Evolutionary conservation across 2,888 invertebrate species (phyloP).

Genomic region (Poecilobothrus nobilitatus): DNA sequence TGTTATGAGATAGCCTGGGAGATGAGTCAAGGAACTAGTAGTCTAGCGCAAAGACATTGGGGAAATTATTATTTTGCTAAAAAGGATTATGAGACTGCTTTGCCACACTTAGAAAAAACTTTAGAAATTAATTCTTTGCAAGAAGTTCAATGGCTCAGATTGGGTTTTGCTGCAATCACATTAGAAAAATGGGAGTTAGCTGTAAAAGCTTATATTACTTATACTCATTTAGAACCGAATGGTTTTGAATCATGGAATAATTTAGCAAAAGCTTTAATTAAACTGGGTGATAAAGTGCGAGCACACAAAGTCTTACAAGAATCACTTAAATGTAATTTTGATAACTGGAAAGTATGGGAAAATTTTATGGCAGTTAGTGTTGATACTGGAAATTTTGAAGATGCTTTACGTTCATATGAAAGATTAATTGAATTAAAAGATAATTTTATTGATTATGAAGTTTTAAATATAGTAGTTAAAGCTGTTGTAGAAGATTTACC

Average conservation of each 20-base stretch:
- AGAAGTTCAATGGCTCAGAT: slow-evolving; percentile 73
- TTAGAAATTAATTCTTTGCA: slow-evolving; percentile 82
- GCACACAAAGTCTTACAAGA: slow-evolving; percentile 81
- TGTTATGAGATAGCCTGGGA: slow-evolving; percentile 89
- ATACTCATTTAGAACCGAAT: slow-evolving; percentile 76
- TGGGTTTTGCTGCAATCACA: slow-evolving; percentile 76
- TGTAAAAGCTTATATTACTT: slow-evolving; percentile 75
- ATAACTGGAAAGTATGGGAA: slow-evolving; percentile 92
- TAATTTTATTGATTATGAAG: slow-evolving; percentile 67
- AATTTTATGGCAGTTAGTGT: slow-evolving; percentile 82
- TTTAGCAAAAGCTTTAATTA: slow-evolving; percentile 85
- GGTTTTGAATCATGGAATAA: slow-evolving; percentile 98
- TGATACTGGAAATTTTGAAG: slow-evolving; percentile 77
- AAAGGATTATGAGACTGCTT: slow-evolving; percentile 67
- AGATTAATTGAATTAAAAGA: slow-evolving; percentile 77
- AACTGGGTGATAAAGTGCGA: slow-evolving; percentile 72
- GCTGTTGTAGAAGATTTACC: slow-evolving; percentile 56
- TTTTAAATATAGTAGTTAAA: slow-evolving; percentile 62
- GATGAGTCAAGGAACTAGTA: slow-evolving; percentile 69
- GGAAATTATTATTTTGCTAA: slow-evolving; percentile 68
- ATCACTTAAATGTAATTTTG: slow-evolving; percentile 83
- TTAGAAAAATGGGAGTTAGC: slow-evolving; percentile 73
- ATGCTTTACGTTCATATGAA: slow-evolving; percentile 76
- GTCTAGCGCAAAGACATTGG: slow-evolving; percentile 81
- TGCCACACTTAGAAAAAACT: slow-evolving; percentile 73